Evolutionary conservation across 2,888 invertebrate genomes (phyloP).

Genomic region (Latrodectus elegans): DNA sequence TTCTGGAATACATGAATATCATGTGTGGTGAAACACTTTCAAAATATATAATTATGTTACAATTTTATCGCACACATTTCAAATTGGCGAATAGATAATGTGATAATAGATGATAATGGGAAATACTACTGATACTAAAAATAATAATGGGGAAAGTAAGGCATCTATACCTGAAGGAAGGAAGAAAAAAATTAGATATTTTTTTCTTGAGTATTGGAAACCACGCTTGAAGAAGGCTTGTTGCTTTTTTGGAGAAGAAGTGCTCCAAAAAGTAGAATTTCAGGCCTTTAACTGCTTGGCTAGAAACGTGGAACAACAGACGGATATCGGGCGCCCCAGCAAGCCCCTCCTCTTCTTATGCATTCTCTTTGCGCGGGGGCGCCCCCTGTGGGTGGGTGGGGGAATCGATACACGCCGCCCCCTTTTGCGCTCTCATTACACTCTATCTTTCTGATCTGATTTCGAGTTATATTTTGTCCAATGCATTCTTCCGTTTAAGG

Average conservation of each 20-base stretch:
- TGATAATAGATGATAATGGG: too few relatives aligned
- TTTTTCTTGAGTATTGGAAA: neutral
- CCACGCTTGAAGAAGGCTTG: too few relatives aligned
- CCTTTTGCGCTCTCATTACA: neutral
- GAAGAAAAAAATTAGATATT: neutral
- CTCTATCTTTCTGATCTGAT: neutral
- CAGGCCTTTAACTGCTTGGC: neutral
- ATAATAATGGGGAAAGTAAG: neutral
- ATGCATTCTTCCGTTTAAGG: too few relatives aligned
- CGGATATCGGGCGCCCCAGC: neutral
- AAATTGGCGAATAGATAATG: too few relatives aligned
- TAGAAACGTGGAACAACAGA: neutral
- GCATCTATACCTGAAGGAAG: neutral
- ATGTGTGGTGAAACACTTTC: too few relatives aligned
- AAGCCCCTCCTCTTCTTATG: constrained; percentile 5
- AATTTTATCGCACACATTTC: too few relatives aligned
- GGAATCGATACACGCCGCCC: neutral
- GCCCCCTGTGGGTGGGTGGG: constrained; percentile 2
- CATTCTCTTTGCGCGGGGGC: constrained; percentile 1
- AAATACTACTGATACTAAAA: too few relatives aligned
- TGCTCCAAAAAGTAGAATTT: neutral
- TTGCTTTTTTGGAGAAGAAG: too few relatives aligned
- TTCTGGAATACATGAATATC: too few relatives aligned
- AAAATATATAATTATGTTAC: too few relatives aligned
- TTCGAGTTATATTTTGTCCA: too few relatives aligned